Percentiles rank a stretch among this genome's conserved stretches.
Conservation (phyloP, 2,888 invertebrate genomes). For the Andrena haemorrhoa region DNA sequence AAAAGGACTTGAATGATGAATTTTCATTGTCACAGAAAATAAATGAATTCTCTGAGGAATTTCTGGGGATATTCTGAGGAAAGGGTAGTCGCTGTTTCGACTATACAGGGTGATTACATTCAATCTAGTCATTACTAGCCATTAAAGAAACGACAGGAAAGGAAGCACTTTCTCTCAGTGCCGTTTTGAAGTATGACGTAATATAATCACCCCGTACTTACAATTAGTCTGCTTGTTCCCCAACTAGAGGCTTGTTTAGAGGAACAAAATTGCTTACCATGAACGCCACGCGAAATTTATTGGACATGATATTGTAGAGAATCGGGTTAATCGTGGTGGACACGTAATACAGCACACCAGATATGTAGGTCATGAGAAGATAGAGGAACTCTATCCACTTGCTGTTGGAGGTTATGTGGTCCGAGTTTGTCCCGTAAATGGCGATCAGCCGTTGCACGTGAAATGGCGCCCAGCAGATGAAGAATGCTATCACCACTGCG, state of each 20-base stretch:
- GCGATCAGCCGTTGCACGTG: conserved; percentile 95
- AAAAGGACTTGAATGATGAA: no score
- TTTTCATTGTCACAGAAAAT: no score
- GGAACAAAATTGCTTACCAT: conserved; percentile 88
- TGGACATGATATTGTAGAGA: conserved; percentile 97
- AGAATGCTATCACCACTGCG: conserved; percentile 95
- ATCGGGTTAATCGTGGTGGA: conserved; percentile 97
- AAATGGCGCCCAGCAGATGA: conserved; percentile 96
- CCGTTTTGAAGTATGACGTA: no score
- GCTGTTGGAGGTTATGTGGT: conserved; percentile 77
- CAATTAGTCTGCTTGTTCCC: no score
- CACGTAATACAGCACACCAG: conserved; percentile 95
- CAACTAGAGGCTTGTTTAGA: background rate
- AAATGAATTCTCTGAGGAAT: no score
- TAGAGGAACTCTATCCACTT: conserved; percentile 87
- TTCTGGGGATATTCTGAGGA: no score
- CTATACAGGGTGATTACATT: no score
- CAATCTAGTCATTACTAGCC: no score
- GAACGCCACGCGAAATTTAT: conserved; percentile 96
- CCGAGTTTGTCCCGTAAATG: conserved; percentile 88
- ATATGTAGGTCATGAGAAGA: conserved; percentile 91
- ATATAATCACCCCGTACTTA: no score
- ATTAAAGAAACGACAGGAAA: no score
- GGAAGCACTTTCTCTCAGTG: no score
- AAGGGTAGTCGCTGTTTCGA: no score